Conservation (phyloP, 1,140 invertebrate species). For the Dreissena rostriformis region DNA sequence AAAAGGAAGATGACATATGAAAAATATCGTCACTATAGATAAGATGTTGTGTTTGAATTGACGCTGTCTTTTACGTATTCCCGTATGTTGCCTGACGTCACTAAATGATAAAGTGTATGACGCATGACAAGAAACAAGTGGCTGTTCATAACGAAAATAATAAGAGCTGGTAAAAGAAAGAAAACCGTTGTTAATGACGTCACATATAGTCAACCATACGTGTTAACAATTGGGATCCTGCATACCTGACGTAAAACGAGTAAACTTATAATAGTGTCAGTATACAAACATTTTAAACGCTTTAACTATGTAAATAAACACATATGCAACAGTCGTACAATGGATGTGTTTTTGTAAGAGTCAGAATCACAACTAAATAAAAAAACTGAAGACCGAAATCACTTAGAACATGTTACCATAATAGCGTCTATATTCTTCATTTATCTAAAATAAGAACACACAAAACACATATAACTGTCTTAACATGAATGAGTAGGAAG, state of each 20-base stretch:
- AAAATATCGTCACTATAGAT: background rate
- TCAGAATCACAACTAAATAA: too few relatives aligned
- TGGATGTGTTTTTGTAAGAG: too few relatives aligned
- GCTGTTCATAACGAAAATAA: background rate
- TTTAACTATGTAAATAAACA: too few relatives aligned
- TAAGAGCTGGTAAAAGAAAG: background rate
- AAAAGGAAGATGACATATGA: constrained; percentile 18
- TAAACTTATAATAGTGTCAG: too few relatives aligned
- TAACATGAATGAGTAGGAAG: background rate
- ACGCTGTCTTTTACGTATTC: background rate
- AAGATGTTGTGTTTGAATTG: background rate
- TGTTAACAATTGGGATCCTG: background rate
- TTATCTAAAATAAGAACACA: background rate
- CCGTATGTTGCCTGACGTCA: background rate
- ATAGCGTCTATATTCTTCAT: background rate
- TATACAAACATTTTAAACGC: too few relatives aligned
- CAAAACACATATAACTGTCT: background rate
- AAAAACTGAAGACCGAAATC: too few relatives aligned
- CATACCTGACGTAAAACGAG: background rate
- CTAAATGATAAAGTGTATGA: background rate
- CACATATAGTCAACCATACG: background rate
- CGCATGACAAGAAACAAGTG: background rate
- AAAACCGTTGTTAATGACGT: background rate
- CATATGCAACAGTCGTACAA: too few relatives aligned
- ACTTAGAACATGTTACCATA: background rate